Evolutionary conservation across 2,113 vertebrate genomes (phyloP).

Genomic region (Myiagra hebetior): DNA sequence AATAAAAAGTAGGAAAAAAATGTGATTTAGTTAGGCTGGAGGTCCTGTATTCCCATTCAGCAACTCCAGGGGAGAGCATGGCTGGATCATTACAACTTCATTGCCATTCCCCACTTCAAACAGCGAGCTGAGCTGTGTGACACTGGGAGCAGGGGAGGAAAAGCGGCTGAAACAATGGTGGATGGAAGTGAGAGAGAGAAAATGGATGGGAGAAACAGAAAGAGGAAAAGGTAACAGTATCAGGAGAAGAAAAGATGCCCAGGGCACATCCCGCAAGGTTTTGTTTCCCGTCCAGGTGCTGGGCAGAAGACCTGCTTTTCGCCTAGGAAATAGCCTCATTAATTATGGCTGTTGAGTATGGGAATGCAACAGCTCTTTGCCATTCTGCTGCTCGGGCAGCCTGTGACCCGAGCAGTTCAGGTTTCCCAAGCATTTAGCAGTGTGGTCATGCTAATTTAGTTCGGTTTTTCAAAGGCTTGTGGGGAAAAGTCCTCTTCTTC

Average conservation of each 20-base stretch:
- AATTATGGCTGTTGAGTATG: slow-evolving; percentile 3
- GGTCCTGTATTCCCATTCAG: neutral
- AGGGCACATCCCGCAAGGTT: neutral
- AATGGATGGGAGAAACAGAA: neutral
- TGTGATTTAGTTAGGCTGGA: neutral
- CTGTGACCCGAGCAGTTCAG: neutral
- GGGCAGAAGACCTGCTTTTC: neutral
- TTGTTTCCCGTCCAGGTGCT: neutral
- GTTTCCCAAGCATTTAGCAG: slow-evolving; percentile 57
- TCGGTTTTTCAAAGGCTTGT: slow-evolving; percentile 50
- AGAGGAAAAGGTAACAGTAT: neutral
- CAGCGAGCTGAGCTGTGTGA: neutral
- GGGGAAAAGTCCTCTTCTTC: slow-evolving; percentile 44
- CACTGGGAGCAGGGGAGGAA: neutral
- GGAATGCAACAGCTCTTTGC: slow-evolving; percentile 28
- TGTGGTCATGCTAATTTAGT: slow-evolving; percentile 58
- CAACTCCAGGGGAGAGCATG: neutral
- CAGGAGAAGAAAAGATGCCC: neutral
- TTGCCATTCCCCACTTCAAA: neutral
- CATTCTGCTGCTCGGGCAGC: neutral
- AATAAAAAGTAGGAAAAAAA: neutral
- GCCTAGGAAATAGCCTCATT: neutral
- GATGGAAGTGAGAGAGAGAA: neutral
- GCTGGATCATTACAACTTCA: neutral
- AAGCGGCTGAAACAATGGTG: neutral